A percentile compares a stretch with the other conserved stretches of the same genome.
Evolutionary conservation across 2,888 invertebrate species (phyloP).

Genomic region (Elmis aenea): DNA sequence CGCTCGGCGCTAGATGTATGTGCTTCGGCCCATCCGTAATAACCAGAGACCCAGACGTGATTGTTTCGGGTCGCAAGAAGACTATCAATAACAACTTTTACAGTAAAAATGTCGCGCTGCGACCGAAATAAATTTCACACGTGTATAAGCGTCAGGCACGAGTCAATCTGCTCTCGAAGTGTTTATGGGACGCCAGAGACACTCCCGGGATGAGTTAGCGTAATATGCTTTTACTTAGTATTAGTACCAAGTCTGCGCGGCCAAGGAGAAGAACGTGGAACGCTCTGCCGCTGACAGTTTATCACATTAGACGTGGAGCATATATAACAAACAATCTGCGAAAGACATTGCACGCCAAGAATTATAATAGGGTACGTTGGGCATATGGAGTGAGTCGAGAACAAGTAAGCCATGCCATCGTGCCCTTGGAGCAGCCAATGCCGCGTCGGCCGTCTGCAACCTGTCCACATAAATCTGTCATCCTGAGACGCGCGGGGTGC

Average conservation of each 20-base stretch:
- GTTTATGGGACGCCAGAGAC: constrained; percentile 26
- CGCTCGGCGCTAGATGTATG: constrained; percentile 27
- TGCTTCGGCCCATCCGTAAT: constrained; percentile 27
- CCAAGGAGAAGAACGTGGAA: constrained; percentile 24
- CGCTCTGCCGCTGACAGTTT: constrained; percentile 43
- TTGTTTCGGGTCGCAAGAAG: constrained; percentile 35
- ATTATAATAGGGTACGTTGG: constrained; percentile 34
- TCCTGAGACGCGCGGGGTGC: constrained; percentile 40
- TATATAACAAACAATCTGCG: constrained; percentile 39
- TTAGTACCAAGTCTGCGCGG: constrained; percentile 14
- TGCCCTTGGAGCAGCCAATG: constrained; percentile 32
- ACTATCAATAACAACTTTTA: constrained; percentile 42
- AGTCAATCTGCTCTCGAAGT: constrained; percentile 26
- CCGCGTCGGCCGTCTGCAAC: constrained; percentile 44
- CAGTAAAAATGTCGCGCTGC: constrained; percentile 38
- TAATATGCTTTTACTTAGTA: constrained; percentile 18
- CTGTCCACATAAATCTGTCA: constrained; percentile 51
- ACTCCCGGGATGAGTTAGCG: constrained; percentile 16
- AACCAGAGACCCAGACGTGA: constrained; percentile 31
- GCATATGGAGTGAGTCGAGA: constrained; percentile 25
- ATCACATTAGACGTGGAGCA: constrained; percentile 44
- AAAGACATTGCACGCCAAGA: constrained; percentile 40
- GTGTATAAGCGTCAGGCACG: constrained; percentile 22
- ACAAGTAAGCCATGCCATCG: constrained; percentile 18
- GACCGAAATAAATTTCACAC: constrained; percentile 26